These are phyloP conservation scores for Parnassius mnemosyne DNA, from an alignment of 2,888 invertebrate species.

Conservation along the genomic window DNA sequence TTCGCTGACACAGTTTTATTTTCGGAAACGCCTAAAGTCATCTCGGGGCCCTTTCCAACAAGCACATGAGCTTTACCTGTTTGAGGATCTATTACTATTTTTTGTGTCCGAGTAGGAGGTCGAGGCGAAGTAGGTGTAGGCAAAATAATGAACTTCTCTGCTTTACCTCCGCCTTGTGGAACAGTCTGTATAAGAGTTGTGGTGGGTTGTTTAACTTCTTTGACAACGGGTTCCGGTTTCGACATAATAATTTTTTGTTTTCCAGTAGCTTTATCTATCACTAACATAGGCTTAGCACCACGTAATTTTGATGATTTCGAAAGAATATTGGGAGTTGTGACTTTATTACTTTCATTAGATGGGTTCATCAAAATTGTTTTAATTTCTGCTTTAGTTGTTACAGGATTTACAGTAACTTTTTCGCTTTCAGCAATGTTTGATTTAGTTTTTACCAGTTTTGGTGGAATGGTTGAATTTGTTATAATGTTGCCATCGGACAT, in stretches of 20 bases:
- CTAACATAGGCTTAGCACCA: conserved; percentile 69
- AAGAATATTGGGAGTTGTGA: conserved; percentile 71
- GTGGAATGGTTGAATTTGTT: conserved; percentile 50
- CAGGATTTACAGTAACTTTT: conserved; percentile 49
- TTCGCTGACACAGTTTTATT: conserved; percentile 68
- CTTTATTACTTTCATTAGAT: conserved; percentile 55
- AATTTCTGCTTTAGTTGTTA: conserved; percentile 55
- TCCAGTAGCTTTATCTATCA: conserved; percentile 71
- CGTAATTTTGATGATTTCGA: conserved; percentile 72
- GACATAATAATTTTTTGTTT: conserved; percentile 75
- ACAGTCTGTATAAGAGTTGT: conserved; percentile 52
- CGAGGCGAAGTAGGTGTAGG: conserved; percentile 60
- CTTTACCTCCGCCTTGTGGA: conserved; percentile 49
- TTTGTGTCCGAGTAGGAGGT: conserved; percentile 59
- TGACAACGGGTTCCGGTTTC: conserved; percentile 57
- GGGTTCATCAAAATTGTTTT: conserved; percentile 69
- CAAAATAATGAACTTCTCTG: conserved; percentile 71
- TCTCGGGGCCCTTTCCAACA: conserved; percentile 56
- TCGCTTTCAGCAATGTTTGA: conserved; percentile 51
- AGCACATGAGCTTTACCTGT: conserved; percentile 73
- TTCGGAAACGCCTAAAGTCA: conserved; percentile 41
- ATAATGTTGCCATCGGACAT: conserved; percentile 72
- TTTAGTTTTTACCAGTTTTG: conserved; percentile 60
- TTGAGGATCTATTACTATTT: conserved; percentile 74
- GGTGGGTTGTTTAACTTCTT: conserved; percentile 55